A percentile compares a stretch with the other conserved stretches of the same genome.
These are phyloP conservation scores for Thalassarche chlororhynchos DNA, from an alignment of 2,113 vertebrate genomes.

Conservation along the genomic window DNA sequence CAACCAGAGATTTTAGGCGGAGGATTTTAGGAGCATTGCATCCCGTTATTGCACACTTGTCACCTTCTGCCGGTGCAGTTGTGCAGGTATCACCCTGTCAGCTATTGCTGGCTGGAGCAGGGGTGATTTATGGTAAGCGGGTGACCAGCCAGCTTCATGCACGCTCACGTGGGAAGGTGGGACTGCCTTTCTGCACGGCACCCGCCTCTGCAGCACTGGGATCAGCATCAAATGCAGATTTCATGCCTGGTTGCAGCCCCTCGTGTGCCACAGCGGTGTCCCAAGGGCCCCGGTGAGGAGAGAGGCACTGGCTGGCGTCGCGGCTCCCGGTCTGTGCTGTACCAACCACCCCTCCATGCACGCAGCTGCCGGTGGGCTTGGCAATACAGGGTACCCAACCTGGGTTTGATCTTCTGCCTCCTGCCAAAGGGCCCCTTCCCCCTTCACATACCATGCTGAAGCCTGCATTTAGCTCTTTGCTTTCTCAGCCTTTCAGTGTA, in stretches of 20 bases:
- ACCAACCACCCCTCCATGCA: fast-evolving
- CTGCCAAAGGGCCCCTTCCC: not conserved
- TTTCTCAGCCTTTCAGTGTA: not conserved
- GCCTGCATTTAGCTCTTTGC: not conserved
- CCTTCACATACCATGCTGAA: not conserved
- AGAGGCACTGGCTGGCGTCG: fast-evolving
- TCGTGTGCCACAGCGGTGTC: fast-evolving
- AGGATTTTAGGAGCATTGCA: not conserved
- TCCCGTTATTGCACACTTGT: not conserved
- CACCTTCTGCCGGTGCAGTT: not conserved
- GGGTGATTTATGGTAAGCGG: not conserved
- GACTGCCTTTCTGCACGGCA: not conserved
- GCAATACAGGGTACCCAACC: fast-evolving
- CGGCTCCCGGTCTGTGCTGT: fast-evolving
- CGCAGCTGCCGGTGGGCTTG: fast-evolving
- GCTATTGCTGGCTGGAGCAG: not conserved
- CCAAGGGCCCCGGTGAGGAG: not conserved
- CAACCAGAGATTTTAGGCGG: not conserved
- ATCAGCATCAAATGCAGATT: not conserved
- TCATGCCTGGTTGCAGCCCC: fast-evolving
- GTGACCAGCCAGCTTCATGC: not conserved
- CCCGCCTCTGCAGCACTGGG: not conserved
- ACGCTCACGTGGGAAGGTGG: fast-evolving
- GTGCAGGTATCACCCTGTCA: not conserved
- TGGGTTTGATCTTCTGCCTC: not conserved